Base-by-base conservation (phyloP, 2,888 invertebrate genomes). In the Ophion ellenae region DNA sequence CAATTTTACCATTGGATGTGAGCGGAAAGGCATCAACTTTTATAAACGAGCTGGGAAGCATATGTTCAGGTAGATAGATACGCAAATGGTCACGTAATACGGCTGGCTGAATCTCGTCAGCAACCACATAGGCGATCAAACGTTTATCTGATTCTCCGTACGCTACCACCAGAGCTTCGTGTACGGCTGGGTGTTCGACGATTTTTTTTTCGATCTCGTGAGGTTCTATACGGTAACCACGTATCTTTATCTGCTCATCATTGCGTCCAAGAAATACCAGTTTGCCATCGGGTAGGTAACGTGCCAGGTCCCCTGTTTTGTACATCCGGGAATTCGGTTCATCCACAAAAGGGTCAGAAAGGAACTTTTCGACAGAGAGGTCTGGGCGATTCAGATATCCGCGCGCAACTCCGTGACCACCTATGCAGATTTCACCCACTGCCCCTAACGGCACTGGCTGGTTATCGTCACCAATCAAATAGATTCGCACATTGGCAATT, bases 311-410 rank as follows among this genome's bases (percentile, higher is more conserved):
- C 0, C 74, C 74, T 3, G 61, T 74, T 6, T 63, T 74, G 28
- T 74, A 74, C 59, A 74, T 61, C n/a, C 63, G 61, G 53, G 74
- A 61, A 61, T 74, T 61, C 0, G 63, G 63, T 2, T 63, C 61
- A 24, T 74, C 40, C 5, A 63, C 74, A 5, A 74, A 74, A n/a
- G 74, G 63, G 63, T 74, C 74, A 1, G 61, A 63, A 5, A 63
- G 40, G 24, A 74, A 74, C 11, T 36, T 28, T 63, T 74, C 74
- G 9, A 40, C 40, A 1, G 74, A 20, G 20, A 74, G 74, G 5
- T 74, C 74, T n/a, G 74, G 74, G 24, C 17, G 74, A 63, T 74
- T 74, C 7, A 45, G 20, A 20, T 74, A 74, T 20, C 74, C 74
- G 7, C 74, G 59, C 17, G 74, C 74, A 40, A 74, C 40, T 10